Conservation (phyloP, 2,888 invertebrate genomes). For the Parapristionchus giblindavisi region DNA sequence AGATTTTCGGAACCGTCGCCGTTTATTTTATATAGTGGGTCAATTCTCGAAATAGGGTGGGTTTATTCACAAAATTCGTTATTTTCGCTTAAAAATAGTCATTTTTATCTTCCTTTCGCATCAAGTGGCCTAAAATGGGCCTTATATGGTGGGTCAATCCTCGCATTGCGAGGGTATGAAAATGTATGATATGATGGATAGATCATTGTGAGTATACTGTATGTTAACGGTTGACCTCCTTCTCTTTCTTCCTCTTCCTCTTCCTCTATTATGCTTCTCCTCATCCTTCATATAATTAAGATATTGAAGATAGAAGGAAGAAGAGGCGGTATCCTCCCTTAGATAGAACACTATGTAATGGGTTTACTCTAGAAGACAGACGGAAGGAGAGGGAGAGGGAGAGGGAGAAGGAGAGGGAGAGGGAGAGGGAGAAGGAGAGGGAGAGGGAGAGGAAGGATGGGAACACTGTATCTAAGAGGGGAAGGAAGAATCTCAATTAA, state of each 20-base stretch:
- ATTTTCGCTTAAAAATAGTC: too few relatives aligned
- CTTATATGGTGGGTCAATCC: too few relatives aligned
- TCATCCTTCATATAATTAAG: conserved; percentile 15
- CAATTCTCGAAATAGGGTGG: too few relatives aligned
- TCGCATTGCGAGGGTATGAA: too few relatives aligned
- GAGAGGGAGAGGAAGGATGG: neutral
- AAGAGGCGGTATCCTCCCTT: conserved; percentile 21
- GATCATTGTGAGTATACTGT: neutral
- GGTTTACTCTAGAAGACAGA: neutral
- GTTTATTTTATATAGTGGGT: too few relatives aligned
- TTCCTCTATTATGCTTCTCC: neutral
- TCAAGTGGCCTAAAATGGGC: too few relatives aligned
- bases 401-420: neutral
- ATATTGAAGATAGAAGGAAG: conserved; percentile 23
- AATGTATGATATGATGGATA: too few relatives aligned
- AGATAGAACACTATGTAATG: conserved; percentile 8
- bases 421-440: neutral
- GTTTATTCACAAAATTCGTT: too few relatives aligned
- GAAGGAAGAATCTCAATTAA: neutral
- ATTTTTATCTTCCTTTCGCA: too few relatives aligned
- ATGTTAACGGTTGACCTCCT: conserved; percentile 34
- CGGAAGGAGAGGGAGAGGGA: neutral
- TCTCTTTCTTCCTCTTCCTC: neutral
- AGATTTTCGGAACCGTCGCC: too few relatives aligned
- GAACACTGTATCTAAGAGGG: neutral